Evolutionary conservation across 53 echinoderm and acorn worm genomes (phyloP).

Genomic region (Apostichopus leukothele): DNA sequence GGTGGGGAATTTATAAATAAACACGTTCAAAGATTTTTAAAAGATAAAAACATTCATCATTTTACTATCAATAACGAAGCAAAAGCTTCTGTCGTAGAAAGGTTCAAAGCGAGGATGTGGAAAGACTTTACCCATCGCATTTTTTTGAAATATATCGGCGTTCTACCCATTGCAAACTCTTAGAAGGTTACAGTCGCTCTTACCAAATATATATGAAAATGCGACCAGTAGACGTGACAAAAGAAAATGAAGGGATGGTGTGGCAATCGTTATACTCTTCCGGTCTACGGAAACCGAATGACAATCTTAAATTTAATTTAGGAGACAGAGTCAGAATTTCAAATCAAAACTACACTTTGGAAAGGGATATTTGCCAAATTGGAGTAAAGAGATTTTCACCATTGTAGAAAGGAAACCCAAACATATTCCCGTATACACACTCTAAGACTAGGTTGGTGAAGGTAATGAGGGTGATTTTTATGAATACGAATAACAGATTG

Average conservation of each 20-base stretch:
- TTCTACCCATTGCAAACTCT: slow-evolving; percentile 1
- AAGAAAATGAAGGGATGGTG: slow-evolving; percentile 59
- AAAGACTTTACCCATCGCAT: slow-evolving; percentile 34
- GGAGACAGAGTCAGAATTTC: slow-evolving; percentile 45
- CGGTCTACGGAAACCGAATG: not conserved
- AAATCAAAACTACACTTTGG: slow-evolving; percentile 42
- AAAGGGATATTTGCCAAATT: slow-evolving; percentile 49
- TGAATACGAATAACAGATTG: slow-evolving; percentile 33
- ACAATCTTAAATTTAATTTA: not conserved
- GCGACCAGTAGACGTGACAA: slow-evolving; percentile 53
- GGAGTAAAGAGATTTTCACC: slow-evolving; percentile 40
- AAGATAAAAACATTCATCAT: slow-evolving; percentile 52
- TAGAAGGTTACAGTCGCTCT: slow-evolving; percentile 51
- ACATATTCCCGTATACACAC: slow-evolving; percentile 48
- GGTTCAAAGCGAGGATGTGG: slow-evolving; percentile 43
- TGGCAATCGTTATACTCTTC: slow-evolving; percentile 52
- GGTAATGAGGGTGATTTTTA: slow-evolving; percentile 29
- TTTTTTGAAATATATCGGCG: not conserved
- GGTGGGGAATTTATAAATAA: slow-evolving; percentile 73
- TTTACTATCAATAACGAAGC: slow-evolving; percentile 68
- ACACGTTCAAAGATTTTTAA: slow-evolving; percentile 53
- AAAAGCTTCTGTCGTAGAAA: slow-evolving; percentile 7
- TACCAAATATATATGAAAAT: slow-evolving; percentile 58
- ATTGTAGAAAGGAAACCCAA: slow-evolving; percentile 4
- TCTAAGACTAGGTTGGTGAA: slow-evolving; percentile 19